Conservation (phyloP, 2,888 invertebrate genomes). For the Temnothorax ravouxi region DNA sequence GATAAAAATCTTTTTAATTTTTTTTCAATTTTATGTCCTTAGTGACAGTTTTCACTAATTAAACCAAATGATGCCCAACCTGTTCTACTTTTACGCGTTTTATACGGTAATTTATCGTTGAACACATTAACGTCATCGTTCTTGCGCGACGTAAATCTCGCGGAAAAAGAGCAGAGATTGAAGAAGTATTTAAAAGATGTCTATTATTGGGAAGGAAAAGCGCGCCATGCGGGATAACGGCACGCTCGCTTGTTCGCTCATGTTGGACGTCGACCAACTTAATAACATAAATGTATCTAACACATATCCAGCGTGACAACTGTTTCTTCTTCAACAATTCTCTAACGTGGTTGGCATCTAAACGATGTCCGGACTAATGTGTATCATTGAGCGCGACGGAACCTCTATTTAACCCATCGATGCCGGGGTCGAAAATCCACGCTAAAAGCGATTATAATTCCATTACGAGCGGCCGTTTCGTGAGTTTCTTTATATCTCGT, state of each 20-base stretch:
- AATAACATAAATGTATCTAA: conserved; percentile 46
- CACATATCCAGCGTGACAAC: conserved; percentile 46
- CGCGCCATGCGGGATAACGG: conserved; percentile 32
- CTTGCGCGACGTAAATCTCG: background rate
- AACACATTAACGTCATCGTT: background rate
- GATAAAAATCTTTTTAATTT: background rate
- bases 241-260: conserved; percentile 23
- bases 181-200: conserved; percentile 27
- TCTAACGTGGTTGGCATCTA: conserved; percentile 40
- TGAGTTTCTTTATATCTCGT: conserved; percentile 47
- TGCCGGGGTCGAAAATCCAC: conserved; percentile 52
- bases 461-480: conserved; percentile 61
- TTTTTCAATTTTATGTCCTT: background rate
- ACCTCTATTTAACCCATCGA: conserved; percentile 56
- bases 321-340: conserved; percentile 52
- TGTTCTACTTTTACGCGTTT: background rate
- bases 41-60: conserved; percentile 16
- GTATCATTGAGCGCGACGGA: conserved; percentile 54
- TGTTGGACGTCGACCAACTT: conserved; percentile 6
- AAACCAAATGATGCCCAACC: background rate
- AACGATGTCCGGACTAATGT: conserved; percentile 57
- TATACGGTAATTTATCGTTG: conserved; percentile 2
- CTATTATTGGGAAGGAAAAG: conserved; percentile 11
- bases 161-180: conserved; percentile 8
- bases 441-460: conserved; percentile 64